Evolutionary conservation across 2,888 invertebrate species (phyloP), one percentile per base, ranked within the genome.

Genomic region (Leptarthrus brevirostris): DNA sequence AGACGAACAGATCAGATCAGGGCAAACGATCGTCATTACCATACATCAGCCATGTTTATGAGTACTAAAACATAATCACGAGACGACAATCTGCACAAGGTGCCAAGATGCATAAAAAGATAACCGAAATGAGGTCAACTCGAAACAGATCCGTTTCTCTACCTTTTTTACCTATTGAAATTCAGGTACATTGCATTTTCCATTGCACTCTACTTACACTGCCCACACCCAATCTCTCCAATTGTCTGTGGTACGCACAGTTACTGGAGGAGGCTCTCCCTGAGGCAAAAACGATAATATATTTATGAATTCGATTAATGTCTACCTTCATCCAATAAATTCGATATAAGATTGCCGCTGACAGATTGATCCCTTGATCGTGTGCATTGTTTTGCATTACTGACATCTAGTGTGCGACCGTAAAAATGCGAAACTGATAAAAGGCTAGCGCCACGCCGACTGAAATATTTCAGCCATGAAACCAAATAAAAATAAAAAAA

Each of bases 91-190:
- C 58, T 30, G 26, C 36, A 34, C 58, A 58, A 58, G 58, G 58
- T 58, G 58, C 40, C 36, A 14, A 58, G 40, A 58, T 58, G 58
- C 58, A 34, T 36, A 58, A 20, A n/a, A 24, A 34, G 58, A 58
- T 36, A 58, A 36, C 36, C 56, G n/a, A 58, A 58, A 58, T 58
- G 58, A 26, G 58, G 58, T 58, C 36, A 58, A 34, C 34, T 16
- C 20, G 36, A 58, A 36, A 34, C 58, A 58, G 58, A 58, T 58
- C 58, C 58, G 58, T 58, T 58, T 58, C 56, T 58, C 58, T 36
- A 36, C 36, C 36, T 58, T 58, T 56, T 56, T 58, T 34, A 16
- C 16, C 34, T 20, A 58, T 58, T 58, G 20, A 34, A 18, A 58
- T 58, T 58, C 58, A 58, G 20, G 26, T 12, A 36, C 40, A 36